These are phyloP conservation scores for Holotrichia oblita DNA, from an alignment of 1,140 invertebrate genomes.

Conservation along the genomic window DNA sequence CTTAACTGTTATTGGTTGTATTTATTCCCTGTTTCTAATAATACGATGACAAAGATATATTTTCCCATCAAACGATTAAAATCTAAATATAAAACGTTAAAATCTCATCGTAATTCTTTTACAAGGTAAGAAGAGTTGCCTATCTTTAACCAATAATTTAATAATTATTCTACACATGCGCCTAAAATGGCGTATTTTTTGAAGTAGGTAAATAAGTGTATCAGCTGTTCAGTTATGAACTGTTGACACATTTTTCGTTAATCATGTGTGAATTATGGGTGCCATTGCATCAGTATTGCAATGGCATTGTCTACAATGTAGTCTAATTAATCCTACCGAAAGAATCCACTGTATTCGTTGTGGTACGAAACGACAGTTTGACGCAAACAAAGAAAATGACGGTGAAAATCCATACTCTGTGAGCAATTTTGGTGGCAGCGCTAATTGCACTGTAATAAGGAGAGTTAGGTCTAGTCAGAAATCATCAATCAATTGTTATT, in stretches of 20 bases:
- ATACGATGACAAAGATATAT: no score
- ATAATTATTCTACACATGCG: conserved; percentile 30
- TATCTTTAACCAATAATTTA: neutral
- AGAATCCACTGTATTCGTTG: conserved; percentile 81
- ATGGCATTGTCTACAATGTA: conserved; percentile 87
- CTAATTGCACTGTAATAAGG: conserved; percentile 55
- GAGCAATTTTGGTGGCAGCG: conserved; percentile 45
- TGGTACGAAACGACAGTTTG: conserved; percentile 62
- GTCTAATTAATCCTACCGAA: conserved; percentile 87
- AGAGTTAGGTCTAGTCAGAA: conserved; percentile 45
- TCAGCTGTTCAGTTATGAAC: conserved; percentile 42
- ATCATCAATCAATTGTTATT: conserved; percentile 1
- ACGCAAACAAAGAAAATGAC: conserved; percentile 50
- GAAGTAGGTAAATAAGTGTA: conserved; percentile 39
- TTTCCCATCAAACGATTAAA: no score
- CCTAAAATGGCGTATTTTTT: conserved; percentile 43
- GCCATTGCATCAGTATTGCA: conserved; percentile 89
- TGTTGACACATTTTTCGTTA: conserved; percentile 35
- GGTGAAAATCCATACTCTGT: conserved; percentile 34
- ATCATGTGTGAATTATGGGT: conserved; percentile 71
- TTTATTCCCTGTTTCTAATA: no score
- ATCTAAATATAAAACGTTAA: no score
- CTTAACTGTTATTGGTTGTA: no score
- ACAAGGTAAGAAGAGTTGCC: conserved; percentile 1
- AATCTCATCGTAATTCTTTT: no score